A percentile compares a stretch with the other conserved stretches of the same genome.
Evolutionary conservation across 1,140 invertebrate genomes (phyloP).

Genomic region (Semibalanus balanoides): DNA sequence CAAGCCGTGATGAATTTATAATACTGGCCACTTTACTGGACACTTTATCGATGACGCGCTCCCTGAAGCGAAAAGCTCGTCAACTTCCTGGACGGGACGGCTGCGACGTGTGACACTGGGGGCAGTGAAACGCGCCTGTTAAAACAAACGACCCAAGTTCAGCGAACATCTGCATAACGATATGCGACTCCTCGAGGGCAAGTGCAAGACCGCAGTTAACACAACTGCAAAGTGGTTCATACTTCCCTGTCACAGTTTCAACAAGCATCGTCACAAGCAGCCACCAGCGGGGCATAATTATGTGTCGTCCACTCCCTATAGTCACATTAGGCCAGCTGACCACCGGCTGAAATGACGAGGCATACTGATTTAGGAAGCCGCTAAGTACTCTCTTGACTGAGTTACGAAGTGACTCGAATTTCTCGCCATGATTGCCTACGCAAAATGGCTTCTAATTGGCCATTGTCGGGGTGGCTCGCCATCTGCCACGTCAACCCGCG

Average conservation of each 20-base stretch:
- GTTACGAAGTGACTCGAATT: neutral
- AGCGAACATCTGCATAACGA: too few species aligned
- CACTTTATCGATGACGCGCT: too few species aligned
- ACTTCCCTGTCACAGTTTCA: neutral
- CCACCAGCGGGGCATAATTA: neutral
- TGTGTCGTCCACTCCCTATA: neutral
- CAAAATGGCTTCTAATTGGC: neutral
- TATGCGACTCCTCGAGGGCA: too few species aligned
- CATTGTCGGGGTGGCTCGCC: neutral
- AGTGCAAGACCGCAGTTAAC: too few species aligned
- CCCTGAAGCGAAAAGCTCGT: too few species aligned
- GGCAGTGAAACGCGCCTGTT: too few species aligned
- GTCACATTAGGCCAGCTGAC: neutral
- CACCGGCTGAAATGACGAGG: neutral
- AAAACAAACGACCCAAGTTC: too few species aligned
- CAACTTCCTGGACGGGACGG: too few species aligned
- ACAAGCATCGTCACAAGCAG: neutral
- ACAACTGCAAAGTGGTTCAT: too few species aligned
- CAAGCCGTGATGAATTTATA: too few species aligned
- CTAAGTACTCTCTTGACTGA: neutral
- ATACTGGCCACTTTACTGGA: too few species aligned
- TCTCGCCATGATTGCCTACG: neutral
- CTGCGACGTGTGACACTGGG: too few species aligned
- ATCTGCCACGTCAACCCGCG: neutral
- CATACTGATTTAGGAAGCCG: neutral